Conservation (phyloP, 2,888 invertebrate genomes). For the Agonopterix arenella region DNA sequence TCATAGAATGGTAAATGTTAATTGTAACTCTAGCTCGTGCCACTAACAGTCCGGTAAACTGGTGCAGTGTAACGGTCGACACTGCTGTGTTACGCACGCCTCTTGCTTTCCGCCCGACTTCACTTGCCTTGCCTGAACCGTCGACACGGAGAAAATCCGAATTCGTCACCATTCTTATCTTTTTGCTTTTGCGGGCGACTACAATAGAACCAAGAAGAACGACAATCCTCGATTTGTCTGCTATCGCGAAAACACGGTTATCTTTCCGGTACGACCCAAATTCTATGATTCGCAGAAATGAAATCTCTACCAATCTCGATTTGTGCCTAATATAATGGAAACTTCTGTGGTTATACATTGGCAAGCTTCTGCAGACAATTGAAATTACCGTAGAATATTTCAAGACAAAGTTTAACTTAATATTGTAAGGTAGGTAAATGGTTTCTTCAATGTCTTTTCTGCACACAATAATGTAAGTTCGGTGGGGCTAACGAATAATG, state of each 20-base stretch:
- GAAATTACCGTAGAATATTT: too few relatives aligned
- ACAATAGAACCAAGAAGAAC: constrained; percentile 10
- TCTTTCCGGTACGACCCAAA: constrained; percentile 19
- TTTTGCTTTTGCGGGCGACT: constrained; percentile 23
- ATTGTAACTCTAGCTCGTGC: too few relatives aligned
- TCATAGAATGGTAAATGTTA: too few relatives aligned
- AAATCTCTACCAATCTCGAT: too few relatives aligned
- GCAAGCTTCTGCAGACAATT: too few relatives aligned
- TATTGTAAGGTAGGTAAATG: too few relatives aligned
- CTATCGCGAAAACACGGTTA: constrained; percentile 24
- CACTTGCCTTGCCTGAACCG: constrained; percentile 30
- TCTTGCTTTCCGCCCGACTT: constrained; percentile 20
- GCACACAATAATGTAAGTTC: too few relatives aligned
- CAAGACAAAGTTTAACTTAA: too few relatives aligned
- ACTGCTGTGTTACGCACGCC: constrained; percentile 46
- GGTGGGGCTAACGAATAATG: too few relatives aligned
- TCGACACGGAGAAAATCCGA: constrained; percentile 41
- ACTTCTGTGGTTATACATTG: too few relatives aligned
- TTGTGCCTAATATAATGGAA: too few relatives aligned
- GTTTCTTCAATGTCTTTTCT: too few relatives aligned
- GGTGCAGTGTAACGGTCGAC: constrained; percentile 60
- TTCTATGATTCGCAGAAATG: constrained; percentile 3
- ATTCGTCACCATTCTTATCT: constrained; percentile 38
- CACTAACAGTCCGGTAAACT: constrained; percentile 45
- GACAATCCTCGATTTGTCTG: constrained; percentile 21